Base-by-base conservation (phyloP, 1,140 invertebrate genomes). In the Diachasma alloeum region DNA sequence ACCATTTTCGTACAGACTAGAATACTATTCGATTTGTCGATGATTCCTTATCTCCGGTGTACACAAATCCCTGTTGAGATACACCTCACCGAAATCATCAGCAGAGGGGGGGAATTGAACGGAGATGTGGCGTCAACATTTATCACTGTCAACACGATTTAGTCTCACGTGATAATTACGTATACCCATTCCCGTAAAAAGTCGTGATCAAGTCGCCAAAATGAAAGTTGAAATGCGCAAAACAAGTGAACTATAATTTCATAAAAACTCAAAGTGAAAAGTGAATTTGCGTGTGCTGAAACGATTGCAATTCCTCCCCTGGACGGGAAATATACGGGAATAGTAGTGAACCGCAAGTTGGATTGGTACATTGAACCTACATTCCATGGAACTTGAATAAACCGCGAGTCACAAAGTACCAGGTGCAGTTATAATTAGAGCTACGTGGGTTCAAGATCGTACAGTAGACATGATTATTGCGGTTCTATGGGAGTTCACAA, bases 371-470 rank as follows among this genome's bases (percentile, higher is more conserved):
- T 76, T 53, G 19, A 56, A 63, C 59, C 59, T 63, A 63, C 59
- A 63, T 63, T 63, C 59, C 59, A 63, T 63, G 19, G 19, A 26
- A 13, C 19, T 63, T 19, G 19, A 63, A 63, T 26, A 63, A 26
- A 63, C 59, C 24, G 4, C 48, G n/a, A 56, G 24, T 26, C 59
- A 63, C 59, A 63, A 4, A 63, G 59, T 26, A 70, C 74, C 74
- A 76, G 74, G 74, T 76, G 74, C 74, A 76, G 74, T 76, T 76
- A 76, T 76, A 76, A 76, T 76, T 76, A 76, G 74, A 76, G 31
- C 74, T 71, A 70, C 46, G 74, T 71, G 56, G 69, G 74, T 76
- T 76, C 74, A 71, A 76, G 74, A 70, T 68, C 74, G 74, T 69
- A 59, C n/a, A 42, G 66, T 63, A 15, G 15, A 48, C 26, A 48